Evolutionary conservation across 1,140 invertebrate genomes (phyloP).

Genomic region (Acromyrmex heyeri): DNA sequence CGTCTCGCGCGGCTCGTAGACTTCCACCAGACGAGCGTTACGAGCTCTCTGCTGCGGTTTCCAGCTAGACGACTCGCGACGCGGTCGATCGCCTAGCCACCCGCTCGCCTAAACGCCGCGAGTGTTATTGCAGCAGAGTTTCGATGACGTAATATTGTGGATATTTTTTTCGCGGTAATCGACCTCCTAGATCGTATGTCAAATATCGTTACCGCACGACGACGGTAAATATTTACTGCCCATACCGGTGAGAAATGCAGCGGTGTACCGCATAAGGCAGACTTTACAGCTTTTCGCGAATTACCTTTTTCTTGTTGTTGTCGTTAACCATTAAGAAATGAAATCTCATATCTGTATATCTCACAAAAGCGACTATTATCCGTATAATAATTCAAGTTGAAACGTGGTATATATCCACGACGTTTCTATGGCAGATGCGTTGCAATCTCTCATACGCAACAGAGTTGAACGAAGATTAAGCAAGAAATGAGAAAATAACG

Average conservation of each 20-base stretch:
- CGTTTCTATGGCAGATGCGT: neutral
- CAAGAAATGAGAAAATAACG: conserved; percentile 10
- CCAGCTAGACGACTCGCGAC: conserved; percentile 58
- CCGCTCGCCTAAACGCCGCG: conserved; percentile 8
- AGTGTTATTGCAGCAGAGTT: conserved; percentile 53
- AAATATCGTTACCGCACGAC: conserved; percentile 65
- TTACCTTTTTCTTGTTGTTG: conserved; percentile 5
- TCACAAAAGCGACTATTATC: conserved; percentile 4
- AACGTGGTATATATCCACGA: neutral
- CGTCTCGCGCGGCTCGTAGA: conserved; percentile 64
- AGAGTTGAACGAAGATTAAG: conserved; percentile 16
- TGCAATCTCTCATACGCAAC: neutral
- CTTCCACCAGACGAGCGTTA: conserved; percentile 78
- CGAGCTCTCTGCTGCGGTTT: conserved; percentile 79
- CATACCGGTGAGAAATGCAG: conserved; percentile 28
- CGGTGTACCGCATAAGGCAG: conserved; percentile 62
- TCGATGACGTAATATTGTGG: conserved; percentile 43
- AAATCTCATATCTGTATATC: neutral
- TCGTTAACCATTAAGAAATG: conserved; percentile 14
- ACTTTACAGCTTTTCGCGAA: conserved; percentile 42
- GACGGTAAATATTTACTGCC: conserved; percentile 68
- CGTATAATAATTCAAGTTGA: conserved; percentile 15
- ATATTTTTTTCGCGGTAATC: conserved; percentile 45
- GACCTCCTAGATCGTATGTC: conserved; percentile 64
- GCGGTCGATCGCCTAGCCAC: conserved; percentile 14